Evolutionary conservation across 2,888 invertebrate genomes (phyloP), one percentile per base, ranked within the genome.

Genomic region (Ormyrus labotus): DNA sequence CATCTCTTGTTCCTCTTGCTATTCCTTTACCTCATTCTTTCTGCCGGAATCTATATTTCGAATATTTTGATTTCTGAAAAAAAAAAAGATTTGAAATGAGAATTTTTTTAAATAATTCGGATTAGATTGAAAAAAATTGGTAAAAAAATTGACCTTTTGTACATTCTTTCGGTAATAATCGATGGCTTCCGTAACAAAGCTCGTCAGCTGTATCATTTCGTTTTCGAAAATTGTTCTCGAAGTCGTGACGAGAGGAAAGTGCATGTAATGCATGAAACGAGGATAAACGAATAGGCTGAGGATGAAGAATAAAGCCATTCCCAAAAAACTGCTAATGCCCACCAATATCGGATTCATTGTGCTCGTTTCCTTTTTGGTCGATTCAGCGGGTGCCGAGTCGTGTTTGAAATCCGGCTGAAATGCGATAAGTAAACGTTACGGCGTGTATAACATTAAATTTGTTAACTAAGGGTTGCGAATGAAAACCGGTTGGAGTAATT

Each of bases 301-400:
- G n/a, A 82, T 50, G 61, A 82, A 81, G 13, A 81, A 57, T 10
- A 82, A 10, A n/a, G 81, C 81, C 72, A 78, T 81, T 11, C 81
- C 82, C 10, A 82, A 47, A 50, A 82, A 78, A 47, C 82, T 81
- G 55, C 81, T 76, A 4, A 82, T 58, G 9, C 78, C 81, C 1
- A 76, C 48, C 11, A 82, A 47, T 47, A 82, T 65, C n/a, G 81
- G 82, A 10, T 73, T 78, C 80, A 80, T 82, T 7, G 73, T n/a
- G 45, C 63, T 74, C 11, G 67, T 73, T 13, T 80, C 77, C 11
- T 76, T 77, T 58, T 82, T 82, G 5, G 13, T 67, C 34, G 34
- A 57, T 6, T 64, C 73, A 60, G 73, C 68, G 0, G 80, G 70
- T 13, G 63, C 9, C 6, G 73, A 57, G 61, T 75, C 73, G 8